Evolutionary conservation across 2,113 vertebrate genomes (phyloP).

Genomic region (Podarcis muralis): DNA sequence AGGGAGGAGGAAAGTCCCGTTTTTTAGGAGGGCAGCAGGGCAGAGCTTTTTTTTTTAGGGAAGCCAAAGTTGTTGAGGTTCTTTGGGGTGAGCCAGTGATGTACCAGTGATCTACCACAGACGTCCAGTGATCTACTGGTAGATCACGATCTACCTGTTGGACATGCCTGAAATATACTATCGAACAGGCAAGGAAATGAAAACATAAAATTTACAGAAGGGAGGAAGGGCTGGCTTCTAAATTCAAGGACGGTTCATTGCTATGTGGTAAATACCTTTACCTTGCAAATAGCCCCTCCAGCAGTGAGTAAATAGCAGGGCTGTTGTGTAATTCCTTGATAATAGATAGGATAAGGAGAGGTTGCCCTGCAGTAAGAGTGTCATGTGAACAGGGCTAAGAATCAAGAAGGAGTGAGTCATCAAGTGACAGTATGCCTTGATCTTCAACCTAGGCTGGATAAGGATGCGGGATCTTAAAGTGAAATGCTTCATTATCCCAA

Average conservation of each 20-base stretch:
- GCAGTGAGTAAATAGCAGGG: background rate
- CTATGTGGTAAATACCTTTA: background rate
- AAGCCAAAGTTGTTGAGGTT: too few relatives aligned
- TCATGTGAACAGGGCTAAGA: constrained; percentile 13
- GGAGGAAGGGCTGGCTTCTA: background rate
- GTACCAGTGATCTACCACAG: too few relatives aligned
- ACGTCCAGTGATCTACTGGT: too few relatives aligned
- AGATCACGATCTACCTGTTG: too few relatives aligned
- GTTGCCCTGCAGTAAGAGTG: background rate
- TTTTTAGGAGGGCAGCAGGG: too few relatives aligned
- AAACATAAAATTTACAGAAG: background rate
- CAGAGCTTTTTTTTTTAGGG: too few relatives aligned
- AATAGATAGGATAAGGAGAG: background rate
- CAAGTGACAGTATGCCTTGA: constrained; percentile 57
- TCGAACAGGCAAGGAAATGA: background rate
- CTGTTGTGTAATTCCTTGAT: constrained; percentile 14
- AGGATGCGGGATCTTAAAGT: constrained; percentile 55
- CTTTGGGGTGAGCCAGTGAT: too few relatives aligned
- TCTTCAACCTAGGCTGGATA: constrained; percentile 59
- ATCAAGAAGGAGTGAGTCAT: constrained; percentile 42
- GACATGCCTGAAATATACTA: background rate
- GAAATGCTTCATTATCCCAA: constrained; percentile 62
- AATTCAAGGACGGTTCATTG: background rate
- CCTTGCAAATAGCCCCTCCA: background rate
- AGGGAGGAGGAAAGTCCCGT: too few relatives aligned